Base-by-base conservation (phyloP, 1,140 invertebrate genomes). In the Monomorium pharaonis region DNA sequence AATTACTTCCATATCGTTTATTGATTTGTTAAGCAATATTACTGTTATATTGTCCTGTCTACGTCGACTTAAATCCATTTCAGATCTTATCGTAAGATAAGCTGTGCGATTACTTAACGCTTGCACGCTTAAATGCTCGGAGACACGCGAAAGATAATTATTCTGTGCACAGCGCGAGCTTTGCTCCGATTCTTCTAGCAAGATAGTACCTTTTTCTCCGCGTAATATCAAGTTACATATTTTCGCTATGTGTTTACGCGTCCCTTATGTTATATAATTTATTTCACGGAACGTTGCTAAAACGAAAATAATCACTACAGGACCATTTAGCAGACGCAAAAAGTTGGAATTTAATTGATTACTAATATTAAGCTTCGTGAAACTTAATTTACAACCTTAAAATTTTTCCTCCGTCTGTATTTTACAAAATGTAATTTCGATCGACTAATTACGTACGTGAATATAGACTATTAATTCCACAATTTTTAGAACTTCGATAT, bases 141-240 rank as follows among this genome's bases (percentile, higher is more conserved):
- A 88, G 76, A 86, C 88, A 88, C 75, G 88, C 87, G 21, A 88
- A 81, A 88, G 69, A 56, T 86, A 89, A 90, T 89, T 87, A 90
- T 87, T 74, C 51, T 37, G 75, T 67, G 24, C 56, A 12, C 74
- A 81, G 65, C 56, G 85, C 72, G 47, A 89, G 89, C 75, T 87
- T 89, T 56, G 70, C 62, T 44, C 21, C 33, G 69, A 77, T 85
- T 72, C 10, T 80, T 76, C 77, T 70, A 51, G 56, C 42, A 44
- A 27, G 56, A 77, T 78, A 30, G 54, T 88, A 58, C 62, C 72
- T 72, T 72, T n/a, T n/a, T n/a, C n/a, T n/a, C n/a, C 76, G 67
- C 51, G 33, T 76, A 47, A 42, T 24, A n/a, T n/a, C 14, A 12
- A 37, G 70, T 56, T 37, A 56, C 60, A 49, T 63, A 75, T 54